Evolutionary conservation across 2,113 vertebrate genomes (phyloP), one percentile per base, ranked within the genome.

Genomic region (Pontoporia blainvillei): DNA sequence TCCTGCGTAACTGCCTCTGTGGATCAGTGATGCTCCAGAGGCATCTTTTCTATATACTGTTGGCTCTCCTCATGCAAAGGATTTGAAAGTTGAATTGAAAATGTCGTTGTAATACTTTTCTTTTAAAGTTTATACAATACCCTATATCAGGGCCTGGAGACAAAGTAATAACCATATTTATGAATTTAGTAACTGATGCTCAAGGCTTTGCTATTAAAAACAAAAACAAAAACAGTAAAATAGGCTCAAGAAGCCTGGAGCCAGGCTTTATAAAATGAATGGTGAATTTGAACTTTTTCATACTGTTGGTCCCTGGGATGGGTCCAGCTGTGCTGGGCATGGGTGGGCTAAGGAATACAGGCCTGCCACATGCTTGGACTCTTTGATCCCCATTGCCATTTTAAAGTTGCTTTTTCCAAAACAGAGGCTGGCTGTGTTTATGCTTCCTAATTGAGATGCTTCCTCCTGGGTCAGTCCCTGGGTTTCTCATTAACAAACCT

Each of bases 401-500:
- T 86, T 69, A 20, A 69, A 71, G 71, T 64, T 61, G 25, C 71
- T 81, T 95, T 90, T 78, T 61, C 89, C 31, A 79, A 67, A 82
- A 61, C 52, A 14, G 27, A 57, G 36, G 31, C 94, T 39, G n/a
- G 18, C 73, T 64, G 36, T n/a, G 5, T 81, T 71, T 31, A n/a
- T 61, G 18, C 59, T 67, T 95, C 61, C 41, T 90, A 54, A 57
- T 4, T 61, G 54, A 82, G 66, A 66, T 86, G 82, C 78, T 91
- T 94, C 64, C 86, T 91, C 94, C 75, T 87, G n/a, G 66, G 71
- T 86, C 94, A 86, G 57, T 85, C 81, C 84, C 87, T 92, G 52
- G 57, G 23, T 54, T 97, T 96, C 91, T 97, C 78, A 95, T 39
- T 90, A 83, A 95, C 59, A 85, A 31, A 75, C 17, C 54, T 96